Conservation (phyloP, 2,113 vertebrate species). For the Azemiops feae region DNA sequence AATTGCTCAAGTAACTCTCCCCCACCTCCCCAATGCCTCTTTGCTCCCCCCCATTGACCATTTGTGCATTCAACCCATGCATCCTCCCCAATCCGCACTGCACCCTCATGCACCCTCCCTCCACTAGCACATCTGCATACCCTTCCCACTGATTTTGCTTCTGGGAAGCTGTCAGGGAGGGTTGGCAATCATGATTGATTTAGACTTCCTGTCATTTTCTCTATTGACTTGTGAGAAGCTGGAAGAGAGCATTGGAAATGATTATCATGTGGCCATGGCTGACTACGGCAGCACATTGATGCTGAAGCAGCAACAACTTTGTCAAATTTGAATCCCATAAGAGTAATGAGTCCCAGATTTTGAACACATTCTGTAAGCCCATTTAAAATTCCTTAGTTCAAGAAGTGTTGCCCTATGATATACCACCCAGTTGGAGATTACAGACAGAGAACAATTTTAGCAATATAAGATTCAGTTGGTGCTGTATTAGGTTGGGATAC, state of each 20-base stretch:
- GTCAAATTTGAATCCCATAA: background rate
- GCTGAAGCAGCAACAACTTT: background rate
- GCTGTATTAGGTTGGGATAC: background rate
- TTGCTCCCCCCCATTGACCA: background rate
- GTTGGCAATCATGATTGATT: background rate
- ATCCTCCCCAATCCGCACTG: too few relatives aligned
- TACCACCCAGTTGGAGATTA: background rate
- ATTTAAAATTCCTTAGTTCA: background rate
- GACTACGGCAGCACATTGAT: background rate
- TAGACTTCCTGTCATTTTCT: background rate
- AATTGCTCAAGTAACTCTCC: background rate
- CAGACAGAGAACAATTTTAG: background rate
- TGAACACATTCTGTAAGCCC: too few relatives aligned
- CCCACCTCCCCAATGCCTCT: background rate
- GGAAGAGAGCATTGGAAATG: background rate
- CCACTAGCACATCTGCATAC: background rate
- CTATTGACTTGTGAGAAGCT: background rate
- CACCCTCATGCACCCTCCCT: background rate
- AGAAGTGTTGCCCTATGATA: background rate
- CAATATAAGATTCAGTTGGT: background rate
- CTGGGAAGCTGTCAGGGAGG: background rate
- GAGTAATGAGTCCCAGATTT: background rate
- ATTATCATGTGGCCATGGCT: background rate
- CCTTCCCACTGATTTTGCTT: background rate
- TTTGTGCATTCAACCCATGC: background rate